These are phyloP conservation scores for Conomelus anceps DNA, from an alignment of 2,888 invertebrate genomes.

Conservation along the genomic window DNA sequence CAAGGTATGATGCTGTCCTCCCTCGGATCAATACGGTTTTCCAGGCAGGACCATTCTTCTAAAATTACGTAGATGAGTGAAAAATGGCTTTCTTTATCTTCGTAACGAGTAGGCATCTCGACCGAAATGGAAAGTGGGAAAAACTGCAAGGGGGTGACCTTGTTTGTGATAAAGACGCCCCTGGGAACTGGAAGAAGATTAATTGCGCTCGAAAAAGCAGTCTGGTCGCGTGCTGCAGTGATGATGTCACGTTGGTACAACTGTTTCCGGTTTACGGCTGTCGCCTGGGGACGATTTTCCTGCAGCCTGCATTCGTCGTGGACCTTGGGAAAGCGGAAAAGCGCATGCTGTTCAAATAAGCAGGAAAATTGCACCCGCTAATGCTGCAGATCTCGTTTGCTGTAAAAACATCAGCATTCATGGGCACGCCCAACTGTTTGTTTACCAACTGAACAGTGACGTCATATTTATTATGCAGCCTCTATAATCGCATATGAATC, in stretches of 20 bases:
- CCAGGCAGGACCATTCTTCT: background rate
- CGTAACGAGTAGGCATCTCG: background rate
- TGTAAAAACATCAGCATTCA: background rate
- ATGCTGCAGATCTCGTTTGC: background rate
- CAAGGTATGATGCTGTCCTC: background rate
- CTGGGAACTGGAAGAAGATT: conserved; percentile 1
- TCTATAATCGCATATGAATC: background rate
- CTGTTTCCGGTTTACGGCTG: conserved; percentile 7
- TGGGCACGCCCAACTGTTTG: background rate
- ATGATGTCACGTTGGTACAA: conserved; percentile 9
- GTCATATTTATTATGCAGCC: no score
- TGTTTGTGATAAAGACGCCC: background rate
- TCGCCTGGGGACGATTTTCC: background rate
- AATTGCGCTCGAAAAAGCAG: background rate
- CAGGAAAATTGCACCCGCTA: background rate
- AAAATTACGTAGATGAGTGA: background rate
- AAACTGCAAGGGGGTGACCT: background rate
- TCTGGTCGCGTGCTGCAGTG: conserved; percentile 5
- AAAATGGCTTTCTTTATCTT: background rate
- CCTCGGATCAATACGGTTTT: background rate
- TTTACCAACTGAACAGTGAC: background rate
- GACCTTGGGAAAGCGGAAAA: background rate
- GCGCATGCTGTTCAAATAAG: background rate
- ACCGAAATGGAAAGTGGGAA: background rate
- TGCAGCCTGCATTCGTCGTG: background rate